Evolutionary conservation across 1,140 invertebrate genomes (phyloP).

Genomic region (Drosophila sturtevanti): DNA sequence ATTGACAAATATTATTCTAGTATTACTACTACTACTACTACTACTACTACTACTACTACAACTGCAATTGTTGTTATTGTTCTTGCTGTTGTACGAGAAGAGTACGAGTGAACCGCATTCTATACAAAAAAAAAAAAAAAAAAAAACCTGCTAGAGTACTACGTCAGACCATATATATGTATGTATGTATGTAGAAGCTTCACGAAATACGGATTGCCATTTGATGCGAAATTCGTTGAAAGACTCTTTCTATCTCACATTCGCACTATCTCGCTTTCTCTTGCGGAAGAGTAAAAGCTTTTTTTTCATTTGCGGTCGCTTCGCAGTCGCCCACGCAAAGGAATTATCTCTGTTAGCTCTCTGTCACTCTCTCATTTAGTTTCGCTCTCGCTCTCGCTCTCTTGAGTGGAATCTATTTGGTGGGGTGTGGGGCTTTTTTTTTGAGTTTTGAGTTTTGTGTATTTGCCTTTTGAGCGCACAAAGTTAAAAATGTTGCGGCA

Average conservation of each 20-base stretch:
- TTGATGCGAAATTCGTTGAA: constrained; percentile 2
- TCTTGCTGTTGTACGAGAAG: no score
- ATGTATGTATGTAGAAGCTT: constrained; percentile 1
- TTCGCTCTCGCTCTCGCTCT: constrained; percentile 1
- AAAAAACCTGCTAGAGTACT: not conserved
- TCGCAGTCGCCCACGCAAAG: not conserved
- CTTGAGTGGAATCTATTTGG: constrained; percentile 34
- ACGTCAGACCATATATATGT: constrained; percentile 25
- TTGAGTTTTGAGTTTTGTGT: constrained; percentile 9
- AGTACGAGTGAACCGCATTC: not conserved
- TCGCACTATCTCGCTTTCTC: not conserved
- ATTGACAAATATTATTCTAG: constrained; percentile 12
- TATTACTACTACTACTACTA: constrained; percentile 7
- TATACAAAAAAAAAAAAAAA: not conserved
- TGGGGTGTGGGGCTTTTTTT: not conserved
- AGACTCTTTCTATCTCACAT: not conserved
- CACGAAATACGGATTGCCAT: constrained; percentile 22
- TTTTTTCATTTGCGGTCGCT: not conserved
- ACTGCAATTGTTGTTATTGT: not conserved
- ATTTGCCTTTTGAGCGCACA: constrained; percentile 18
- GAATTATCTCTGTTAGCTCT: no score
- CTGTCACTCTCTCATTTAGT: not conserved
- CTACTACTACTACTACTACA: not conserved
- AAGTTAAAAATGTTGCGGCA: constrained; percentile 45
- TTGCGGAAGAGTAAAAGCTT: constrained; percentile 7